A percentile compares a stretch with the other conserved stretches of the same genome.
Evolutionary conservation across 2,888 invertebrate species (phyloP).

Genomic region (Drosophila algonquin): DNA sequence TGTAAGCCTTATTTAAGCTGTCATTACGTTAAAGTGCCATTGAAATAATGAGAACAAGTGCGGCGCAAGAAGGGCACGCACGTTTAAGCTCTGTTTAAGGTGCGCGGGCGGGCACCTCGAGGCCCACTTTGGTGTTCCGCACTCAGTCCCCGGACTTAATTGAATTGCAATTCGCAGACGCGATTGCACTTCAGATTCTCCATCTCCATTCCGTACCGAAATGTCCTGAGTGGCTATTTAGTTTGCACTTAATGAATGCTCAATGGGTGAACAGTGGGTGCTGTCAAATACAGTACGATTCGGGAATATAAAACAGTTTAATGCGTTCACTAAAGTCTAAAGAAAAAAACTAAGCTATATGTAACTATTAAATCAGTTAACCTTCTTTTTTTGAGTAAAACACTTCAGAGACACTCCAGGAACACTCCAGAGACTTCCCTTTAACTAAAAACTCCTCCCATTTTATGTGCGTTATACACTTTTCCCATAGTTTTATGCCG

Average conservation of each 20-base stretch:
- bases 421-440: too few relatives aligned
- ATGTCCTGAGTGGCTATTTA: slow-evolving; percentile 20
- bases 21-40: slow-evolving; percentile 67
- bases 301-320: neutral
- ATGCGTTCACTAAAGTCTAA: neutral
- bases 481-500: neutral
- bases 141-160: slow-evolving; percentile 16
- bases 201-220: neutral
- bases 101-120: slow-evolving; percentile 9
- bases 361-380: too few relatives aligned
- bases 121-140: slow-evolving; percentile 2
- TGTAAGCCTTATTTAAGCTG: slow-evolving; percentile 52
- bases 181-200: slow-evolving; percentile 11
- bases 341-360: too few relatives aligned
- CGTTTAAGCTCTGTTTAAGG: slow-evolving; percentile 16
- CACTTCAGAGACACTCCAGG: too few relatives aligned
- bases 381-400: too few relatives aligned
- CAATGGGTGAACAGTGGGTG: neutral
- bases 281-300: neutral
- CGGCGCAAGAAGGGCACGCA: slow-evolving; percentile 7
- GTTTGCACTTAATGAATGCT: slow-evolving; percentile 17
- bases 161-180: slow-evolving; percentile 25
- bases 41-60: slow-evolving; percentile 47
- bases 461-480: neutral
- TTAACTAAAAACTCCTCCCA: too few relatives aligned